phyloP scores from a whole-genome alignment of 2,113 vertebrate genomes.

The Sarotherodon lohbergeri region DNA sequence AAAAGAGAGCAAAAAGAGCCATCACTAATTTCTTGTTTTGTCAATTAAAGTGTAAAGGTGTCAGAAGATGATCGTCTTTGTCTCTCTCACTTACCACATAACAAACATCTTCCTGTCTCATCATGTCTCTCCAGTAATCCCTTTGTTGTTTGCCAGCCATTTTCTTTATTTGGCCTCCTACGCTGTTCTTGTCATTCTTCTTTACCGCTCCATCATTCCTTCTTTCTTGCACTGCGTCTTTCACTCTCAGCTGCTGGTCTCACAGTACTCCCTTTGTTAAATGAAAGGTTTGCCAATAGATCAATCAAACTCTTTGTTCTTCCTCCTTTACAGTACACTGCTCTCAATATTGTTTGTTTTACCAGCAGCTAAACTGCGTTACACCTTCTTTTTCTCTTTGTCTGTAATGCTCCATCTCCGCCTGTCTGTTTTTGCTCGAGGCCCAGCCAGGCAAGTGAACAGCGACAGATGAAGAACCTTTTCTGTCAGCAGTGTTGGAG shows the following conservation, averaged over 20 bases:
- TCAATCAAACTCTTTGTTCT: constrained; percentile 53
- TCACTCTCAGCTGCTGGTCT: constrained; percentile 28
- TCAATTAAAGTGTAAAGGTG: constrained; percentile 66
- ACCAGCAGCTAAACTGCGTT: constrained; percentile 65
- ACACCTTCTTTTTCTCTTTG: constrained; percentile 40
- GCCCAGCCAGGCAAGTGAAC: constrained; percentile 75
- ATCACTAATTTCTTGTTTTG: constrained; percentile 64
- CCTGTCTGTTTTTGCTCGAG: constrained; percentile 69
- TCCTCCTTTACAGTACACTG: constrained; percentile 41
- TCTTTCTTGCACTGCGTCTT: constrained; percentile 12
- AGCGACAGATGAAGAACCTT: constrained; percentile 83
- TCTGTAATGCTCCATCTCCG: constrained; percentile 45
- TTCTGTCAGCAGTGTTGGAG: constrained; percentile 83
- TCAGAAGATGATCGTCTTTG: constrained; percentile 56
- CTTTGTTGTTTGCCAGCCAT: constrained; percentile 62
- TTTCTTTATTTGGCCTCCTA: constrained; percentile 57
- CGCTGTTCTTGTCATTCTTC: constrained; percentile 44
- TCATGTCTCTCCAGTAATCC: constrained; percentile 56
- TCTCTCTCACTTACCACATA: constrained; percentile 40
- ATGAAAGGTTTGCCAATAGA: constrained; percentile 61
- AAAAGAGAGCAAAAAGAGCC: constrained; percentile 41
- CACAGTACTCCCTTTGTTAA: constrained; percentile 63
- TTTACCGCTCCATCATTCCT: constrained; percentile 29
- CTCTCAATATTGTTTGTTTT: constrained; percentile 78
- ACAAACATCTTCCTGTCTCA: constrained; percentile 50